These are phyloP conservation scores for Pelodiscus sinensis DNA, from an alignment of 2,113 vertebrate species.

Conservation along the genomic window DNA sequence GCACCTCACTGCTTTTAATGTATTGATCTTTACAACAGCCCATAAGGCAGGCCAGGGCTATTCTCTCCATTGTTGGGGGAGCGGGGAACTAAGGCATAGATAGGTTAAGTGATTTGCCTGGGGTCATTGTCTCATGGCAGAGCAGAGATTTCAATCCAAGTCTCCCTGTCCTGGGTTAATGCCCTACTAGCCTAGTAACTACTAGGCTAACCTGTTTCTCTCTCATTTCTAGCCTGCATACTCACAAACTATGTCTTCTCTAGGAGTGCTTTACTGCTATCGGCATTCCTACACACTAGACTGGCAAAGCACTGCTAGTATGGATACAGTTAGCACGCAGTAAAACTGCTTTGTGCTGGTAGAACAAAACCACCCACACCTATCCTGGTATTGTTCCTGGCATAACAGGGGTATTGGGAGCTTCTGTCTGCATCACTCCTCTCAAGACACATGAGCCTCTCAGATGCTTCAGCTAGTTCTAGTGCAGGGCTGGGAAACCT, in stretches of 20 bases:
- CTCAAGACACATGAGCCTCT: background rate
- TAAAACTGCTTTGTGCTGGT: background rate
- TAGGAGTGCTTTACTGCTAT: background rate
- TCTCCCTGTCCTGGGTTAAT: background rate
- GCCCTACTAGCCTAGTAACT: too few relatives aligned
- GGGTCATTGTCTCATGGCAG: background rate
- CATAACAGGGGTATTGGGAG: rapidly evolving
- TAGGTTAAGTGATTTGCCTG: background rate
- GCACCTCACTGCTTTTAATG: background rate
- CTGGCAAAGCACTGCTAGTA: background rate
- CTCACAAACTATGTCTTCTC: background rate
- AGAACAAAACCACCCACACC: background rate
- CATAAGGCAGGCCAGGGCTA: background rate
- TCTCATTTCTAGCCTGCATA: background rate
- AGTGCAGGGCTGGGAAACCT: background rate
- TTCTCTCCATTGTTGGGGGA: background rate
- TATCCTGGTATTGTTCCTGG: background rate
- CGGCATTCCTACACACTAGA: too few relatives aligned
- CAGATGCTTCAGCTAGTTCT: background rate
- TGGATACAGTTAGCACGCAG: background rate
- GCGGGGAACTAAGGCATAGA: background rate
- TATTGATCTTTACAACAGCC: background rate
- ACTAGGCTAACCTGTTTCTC: background rate
- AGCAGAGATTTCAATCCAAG: background rate
- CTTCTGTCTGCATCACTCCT: background rate